A percentile compares a stretch with the other conserved stretches of the same genome.
Evolutionary conservation across 2,113 vertebrate species (phyloP).

Genomic region (cat (Felis catus)): DNA sequence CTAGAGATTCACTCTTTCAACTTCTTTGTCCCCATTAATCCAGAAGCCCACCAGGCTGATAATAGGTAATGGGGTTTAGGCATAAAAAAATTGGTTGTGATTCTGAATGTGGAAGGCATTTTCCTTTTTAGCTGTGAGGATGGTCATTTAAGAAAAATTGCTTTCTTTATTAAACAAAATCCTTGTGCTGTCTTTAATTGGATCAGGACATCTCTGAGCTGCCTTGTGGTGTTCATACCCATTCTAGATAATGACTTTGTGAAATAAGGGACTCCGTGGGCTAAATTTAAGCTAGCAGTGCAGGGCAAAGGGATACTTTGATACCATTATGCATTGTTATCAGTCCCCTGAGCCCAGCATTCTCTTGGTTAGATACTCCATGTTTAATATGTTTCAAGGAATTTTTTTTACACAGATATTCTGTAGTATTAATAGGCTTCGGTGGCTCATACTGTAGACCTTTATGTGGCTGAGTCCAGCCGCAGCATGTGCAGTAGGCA

Average conservation of each 20-base stretch:
- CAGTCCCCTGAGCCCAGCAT: neutral
- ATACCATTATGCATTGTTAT: neutral
- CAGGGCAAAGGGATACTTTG: neutral
- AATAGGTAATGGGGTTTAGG: neutral
- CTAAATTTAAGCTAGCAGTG: neutral
- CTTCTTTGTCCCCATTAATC: neutral
- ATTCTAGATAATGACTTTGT: slow-evolving; percentile 16
- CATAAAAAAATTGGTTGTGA: neutral
- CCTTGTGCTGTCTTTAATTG: slow-evolving; percentile 32
- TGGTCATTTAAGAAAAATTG: slow-evolving; percentile 6
- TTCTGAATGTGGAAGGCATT: neutral
- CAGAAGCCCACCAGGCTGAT: neutral
- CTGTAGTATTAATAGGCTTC: slow-evolving; percentile 1
- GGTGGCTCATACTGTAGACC: neutral
- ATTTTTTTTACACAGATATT: neutral
- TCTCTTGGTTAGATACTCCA: neutral
- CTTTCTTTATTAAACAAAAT: slow-evolving; percentile 49
- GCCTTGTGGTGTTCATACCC: neutral
- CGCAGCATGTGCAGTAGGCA: neutral
- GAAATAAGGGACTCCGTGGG: neutral
- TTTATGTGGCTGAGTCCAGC: neutral
- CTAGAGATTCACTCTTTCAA: neutral
- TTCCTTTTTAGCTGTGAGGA: neutral
- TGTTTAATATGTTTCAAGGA: neutral
- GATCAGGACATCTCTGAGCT: neutral